Base-by-base conservation (phyloP, 2,797 vertebrate species). In the Pangasius mekongensis region DNA sequence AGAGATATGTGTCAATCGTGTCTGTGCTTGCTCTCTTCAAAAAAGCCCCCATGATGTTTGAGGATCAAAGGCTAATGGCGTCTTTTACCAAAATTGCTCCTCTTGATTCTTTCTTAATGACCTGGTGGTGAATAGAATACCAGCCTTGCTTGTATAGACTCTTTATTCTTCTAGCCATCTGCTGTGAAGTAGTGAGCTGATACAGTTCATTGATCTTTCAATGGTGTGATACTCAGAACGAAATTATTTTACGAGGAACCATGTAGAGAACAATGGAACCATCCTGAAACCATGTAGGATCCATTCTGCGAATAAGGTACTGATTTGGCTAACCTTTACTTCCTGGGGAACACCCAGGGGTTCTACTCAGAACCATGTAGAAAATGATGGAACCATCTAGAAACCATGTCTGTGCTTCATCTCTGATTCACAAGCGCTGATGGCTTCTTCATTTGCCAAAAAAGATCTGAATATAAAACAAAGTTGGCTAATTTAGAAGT, bases 241-340 rank as follows among this genome's bases (percentile, higher is more conserved):
- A n/a, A 69, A 76, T 86, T 76, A 86, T 82, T 69, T 56, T 43
- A 54, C 24, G 39, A 56, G 76, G 76, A 81, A 81, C 62, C 60
- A 43, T 14, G 39, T 27, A 43, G 47, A 86, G 47, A 58, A 33
- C 49, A 27, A 52, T 10, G 54, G 18, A 80, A 18, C 27, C 11
- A 27, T 27, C 73, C 6, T 27, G 43, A 27, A 49, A 54, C 6
- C 27, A 52, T 76, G 73, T 22, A 76, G 5, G 47, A 52, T 76
- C 22, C 71, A 27, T 49, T 49, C 9, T 76, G 27, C 5, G 27
- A 49, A 47, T 47, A 47, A 76, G 27, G 43, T 14, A 5, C 73
- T 27, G 71, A 47, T 76, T 49, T 76, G 13, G 13, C 67, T 33
- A 36, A 76, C 22, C 10, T n/a, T 49, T 49, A 76, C 43, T 76